phyloP scores from a whole-genome alignment of 2,888 invertebrate species.

The Dorcus parallelipipedus region DNA sequence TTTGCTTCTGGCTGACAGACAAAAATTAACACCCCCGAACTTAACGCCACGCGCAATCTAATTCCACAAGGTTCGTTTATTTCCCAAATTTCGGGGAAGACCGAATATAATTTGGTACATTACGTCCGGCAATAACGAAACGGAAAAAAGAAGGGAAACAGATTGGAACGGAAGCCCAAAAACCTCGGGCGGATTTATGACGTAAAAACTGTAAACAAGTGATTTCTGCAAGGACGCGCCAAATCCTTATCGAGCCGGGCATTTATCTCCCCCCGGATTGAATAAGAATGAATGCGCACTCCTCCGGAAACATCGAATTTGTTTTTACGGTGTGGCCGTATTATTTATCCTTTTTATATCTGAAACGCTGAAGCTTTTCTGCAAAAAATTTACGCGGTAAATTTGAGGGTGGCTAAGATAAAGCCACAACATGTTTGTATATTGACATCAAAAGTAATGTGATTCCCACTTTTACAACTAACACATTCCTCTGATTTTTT shows the following conservation, averaged over 20 bases:
- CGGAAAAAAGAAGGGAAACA: background rate
- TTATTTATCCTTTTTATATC: conserved; percentile 3
- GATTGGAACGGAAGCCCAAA: background rate
- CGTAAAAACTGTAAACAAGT: conserved; percentile 14
- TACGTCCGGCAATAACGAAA: no score
- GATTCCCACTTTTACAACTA: no score
- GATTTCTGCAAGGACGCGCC: conserved; percentile 7
- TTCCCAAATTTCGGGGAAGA: no score
- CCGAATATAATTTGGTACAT: no score
- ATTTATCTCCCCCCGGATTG: conserved; percentile 7
- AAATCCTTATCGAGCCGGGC: conserved; percentile 13
- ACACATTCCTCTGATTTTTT: no score
- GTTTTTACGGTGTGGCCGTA: conserved; percentile 4
- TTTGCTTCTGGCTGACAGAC: no score
- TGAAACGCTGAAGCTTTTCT: background rate
- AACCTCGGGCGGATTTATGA: conserved; percentile 10
- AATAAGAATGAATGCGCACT: conserved; percentile 8
- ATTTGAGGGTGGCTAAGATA: no score
- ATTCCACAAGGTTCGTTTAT: no score
- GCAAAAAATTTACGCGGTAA: background rate
- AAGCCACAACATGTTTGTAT: no score
- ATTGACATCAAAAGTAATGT: no score
- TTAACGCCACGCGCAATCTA: no score
- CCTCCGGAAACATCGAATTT: conserved; percentile 9
- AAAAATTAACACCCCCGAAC: no score